phyloP scores from a whole-genome alignment of 2,797 vertebrate species.

The Nyctibius grandis region DNA sequence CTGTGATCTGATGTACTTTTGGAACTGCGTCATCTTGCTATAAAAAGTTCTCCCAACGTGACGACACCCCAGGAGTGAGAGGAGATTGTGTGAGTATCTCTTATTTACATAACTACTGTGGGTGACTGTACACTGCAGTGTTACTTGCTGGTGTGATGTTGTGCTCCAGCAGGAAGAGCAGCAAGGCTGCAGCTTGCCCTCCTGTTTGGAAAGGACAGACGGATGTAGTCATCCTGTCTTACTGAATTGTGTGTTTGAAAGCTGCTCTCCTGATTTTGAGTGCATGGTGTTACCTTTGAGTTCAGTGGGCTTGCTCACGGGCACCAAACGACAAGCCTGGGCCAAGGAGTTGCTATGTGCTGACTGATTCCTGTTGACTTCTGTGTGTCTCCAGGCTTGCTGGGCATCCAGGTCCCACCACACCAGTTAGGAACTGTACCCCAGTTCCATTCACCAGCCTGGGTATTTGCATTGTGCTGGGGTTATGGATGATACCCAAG shows the following conservation, averaged over 20 bases:
- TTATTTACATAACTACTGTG: background rate
- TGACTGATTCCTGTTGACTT: background rate
- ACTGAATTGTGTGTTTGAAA: background rate
- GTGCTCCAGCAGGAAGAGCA: background rate
- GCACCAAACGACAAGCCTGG: background rate
- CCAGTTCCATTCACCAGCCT: background rate
- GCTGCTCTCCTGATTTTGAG: background rate
- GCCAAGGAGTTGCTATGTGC: background rate
- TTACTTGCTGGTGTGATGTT: background rate
- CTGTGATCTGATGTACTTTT: background rate
- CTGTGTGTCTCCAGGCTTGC: background rate
- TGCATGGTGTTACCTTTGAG: background rate
- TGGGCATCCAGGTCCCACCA: background rate
- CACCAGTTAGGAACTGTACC: background rate
- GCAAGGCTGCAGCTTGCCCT: background rate
- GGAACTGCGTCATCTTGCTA: background rate
- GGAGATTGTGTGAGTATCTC: background rate
- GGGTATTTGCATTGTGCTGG: background rate
- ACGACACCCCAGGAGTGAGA: background rate
- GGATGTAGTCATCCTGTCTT: background rate
- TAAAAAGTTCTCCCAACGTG: background rate
- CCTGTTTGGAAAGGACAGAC: background rate
- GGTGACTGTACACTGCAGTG: fast-evolving
- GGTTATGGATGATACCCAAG: fast-evolving
- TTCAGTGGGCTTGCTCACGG: background rate